Evolutionary conservation across 2,113 vertebrate genomes (phyloP).

Genomic region (Monopterus albus): DNA sequence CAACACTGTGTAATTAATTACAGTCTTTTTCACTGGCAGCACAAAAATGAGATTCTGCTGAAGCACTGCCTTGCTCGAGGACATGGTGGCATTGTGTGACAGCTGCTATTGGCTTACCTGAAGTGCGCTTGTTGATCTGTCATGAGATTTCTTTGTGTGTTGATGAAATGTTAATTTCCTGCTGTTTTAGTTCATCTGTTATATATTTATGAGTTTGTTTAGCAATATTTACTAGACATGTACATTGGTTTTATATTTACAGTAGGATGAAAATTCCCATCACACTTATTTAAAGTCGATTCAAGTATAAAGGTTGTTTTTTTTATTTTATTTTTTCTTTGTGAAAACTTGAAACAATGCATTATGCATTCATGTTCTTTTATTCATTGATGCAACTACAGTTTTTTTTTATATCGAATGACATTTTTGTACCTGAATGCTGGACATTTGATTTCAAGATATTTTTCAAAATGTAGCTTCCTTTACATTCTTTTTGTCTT

Average conservation of each 20-base stretch:
- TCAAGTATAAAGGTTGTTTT: too few species aligned
- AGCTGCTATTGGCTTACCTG: constrained; percentile 17
- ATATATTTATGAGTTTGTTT: background rate
- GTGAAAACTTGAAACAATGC: background rate
- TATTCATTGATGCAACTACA: background rate
- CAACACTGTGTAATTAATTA: constrained; percentile 43
- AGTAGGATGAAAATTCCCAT: too few species aligned
- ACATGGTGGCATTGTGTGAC: constrained; percentile 35
- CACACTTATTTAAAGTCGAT: too few species aligned
- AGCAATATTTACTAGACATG: background rate
- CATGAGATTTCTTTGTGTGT: background rate
- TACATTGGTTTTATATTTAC: background rate
- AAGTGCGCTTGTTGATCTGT: background rate
- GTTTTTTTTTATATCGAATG: background rate
- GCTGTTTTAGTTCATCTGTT: background rate
- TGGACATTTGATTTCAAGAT: background rate
- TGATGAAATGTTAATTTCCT: background rate
- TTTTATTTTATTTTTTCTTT: too few species aligned
- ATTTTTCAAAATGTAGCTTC: background rate
- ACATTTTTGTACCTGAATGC: background rate
- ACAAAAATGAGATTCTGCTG: background rate
- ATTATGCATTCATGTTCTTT: background rate
- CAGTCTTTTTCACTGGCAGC: constrained; percentile 19
- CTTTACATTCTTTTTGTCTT: background rate
- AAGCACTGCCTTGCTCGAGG: constrained; percentile 63